These are phyloP conservation scores for Adoxophyes honmai DNA, from an alignment of 1,140 invertebrate genomes.

Conservation along the genomic window DNA sequence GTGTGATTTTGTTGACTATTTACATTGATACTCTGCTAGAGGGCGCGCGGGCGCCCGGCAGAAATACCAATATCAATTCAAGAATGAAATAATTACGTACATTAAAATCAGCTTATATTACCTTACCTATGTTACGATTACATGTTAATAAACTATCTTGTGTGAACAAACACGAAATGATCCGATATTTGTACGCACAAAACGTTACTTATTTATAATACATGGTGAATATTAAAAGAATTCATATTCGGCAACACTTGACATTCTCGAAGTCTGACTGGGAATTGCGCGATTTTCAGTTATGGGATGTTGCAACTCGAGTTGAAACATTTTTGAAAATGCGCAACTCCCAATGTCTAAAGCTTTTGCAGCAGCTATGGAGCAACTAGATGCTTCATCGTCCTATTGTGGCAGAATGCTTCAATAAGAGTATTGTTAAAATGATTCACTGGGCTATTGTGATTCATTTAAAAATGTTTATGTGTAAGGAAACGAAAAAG, in stretches of 20 bases:
- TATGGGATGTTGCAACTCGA: neutral
- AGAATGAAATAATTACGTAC: conserved; percentile 73
- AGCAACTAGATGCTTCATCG: conserved; percentile 28
- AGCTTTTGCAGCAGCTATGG: conserved; percentile 65
- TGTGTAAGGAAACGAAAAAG: conserved; percentile 51
- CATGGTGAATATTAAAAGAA: conserved; percentile 73
- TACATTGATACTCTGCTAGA: conserved; percentile 49
- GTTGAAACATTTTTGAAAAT: neutral
- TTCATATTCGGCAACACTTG: conserved; percentile 75
- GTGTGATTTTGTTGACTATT: conserved; percentile 55
- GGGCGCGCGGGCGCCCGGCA: conserved; percentile 15
- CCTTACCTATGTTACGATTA: conserved; percentile 74
- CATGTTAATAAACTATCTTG: conserved; percentile 42
- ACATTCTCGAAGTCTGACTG: conserved; percentile 51
- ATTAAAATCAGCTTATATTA: conserved; percentile 72
- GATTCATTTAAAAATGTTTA: conserved; percentile 39
- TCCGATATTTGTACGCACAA: conserved; percentile 32
- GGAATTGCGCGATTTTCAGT: neutral
- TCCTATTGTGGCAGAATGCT: conserved; percentile 29
- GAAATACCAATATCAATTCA: conserved; percentile 68
- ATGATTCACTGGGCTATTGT: conserved; percentile 67
- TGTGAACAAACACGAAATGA: conserved; percentile 29
- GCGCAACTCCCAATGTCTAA: conserved; percentile 38
- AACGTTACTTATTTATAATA: conserved; percentile 66
- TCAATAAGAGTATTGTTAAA: conserved; percentile 38